Evolutionary conservation across 2,888 invertebrate genomes (phyloP), one percentile per base, ranked within the genome.

Genomic region (Iphiclides podalirius): DNA sequence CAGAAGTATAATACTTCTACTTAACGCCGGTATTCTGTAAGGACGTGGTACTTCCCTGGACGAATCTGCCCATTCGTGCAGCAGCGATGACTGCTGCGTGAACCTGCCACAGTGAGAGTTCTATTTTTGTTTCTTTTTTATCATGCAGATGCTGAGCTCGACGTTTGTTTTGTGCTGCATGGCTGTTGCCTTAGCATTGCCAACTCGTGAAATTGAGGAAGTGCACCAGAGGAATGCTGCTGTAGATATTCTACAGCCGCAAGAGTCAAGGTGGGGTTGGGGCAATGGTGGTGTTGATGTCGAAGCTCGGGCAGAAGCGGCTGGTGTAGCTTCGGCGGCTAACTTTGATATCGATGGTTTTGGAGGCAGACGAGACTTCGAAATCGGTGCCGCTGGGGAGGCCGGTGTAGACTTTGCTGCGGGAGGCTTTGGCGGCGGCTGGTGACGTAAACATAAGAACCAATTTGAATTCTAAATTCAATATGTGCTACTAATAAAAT

Each of bases 231-330:
- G 11, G 31, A 11, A 16, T 39, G 42, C 31, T 20, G 16, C 14
- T 16, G 40, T 1, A 53, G 63, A 6, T 50, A 43, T 34, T 57
- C 59, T 4, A 51, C 56, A 1, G 61, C 60, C 0, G 34, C 33
- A 36, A 55, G 59, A 15, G 47, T 37, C 11, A 51, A 55, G 13
- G 51, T 49, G 39, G 54, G 62, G 28, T 59, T 62, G 1, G 44
- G 54, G 8, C 59, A 52, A 31, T 35, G 47, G 28, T 7, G 51
- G 47, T 36, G 28, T 13, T 47, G 47, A 4, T 41, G 51, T 7
- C 16, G 47, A 9, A 53, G 54, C 8, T 41, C 40, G 28, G 54
- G 59, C 15, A 15, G 40, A 16, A 37, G 49, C 16, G 16, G 39
- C 11, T 34, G 44, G 31, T 11, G 4, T 11, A 4, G 31, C 11